Conservation (phyloP, 2,797 vertebrate species). For the Microctenopoma steveboyesi region DNA sequence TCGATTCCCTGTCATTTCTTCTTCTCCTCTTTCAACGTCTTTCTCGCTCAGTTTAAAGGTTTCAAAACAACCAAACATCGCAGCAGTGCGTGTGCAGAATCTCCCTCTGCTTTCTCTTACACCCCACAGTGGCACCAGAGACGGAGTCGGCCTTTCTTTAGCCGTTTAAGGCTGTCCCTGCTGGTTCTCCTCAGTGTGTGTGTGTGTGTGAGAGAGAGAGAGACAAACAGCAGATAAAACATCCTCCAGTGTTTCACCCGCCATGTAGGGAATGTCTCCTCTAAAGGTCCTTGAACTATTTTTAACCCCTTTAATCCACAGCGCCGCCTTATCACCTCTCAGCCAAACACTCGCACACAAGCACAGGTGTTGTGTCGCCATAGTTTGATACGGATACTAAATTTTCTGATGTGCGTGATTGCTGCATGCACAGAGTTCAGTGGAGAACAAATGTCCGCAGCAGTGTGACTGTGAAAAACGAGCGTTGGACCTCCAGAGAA, state of each 20-base stretch:
- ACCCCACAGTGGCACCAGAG: neutral
- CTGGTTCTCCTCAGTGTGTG: constrained; percentile 3
- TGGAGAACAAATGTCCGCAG: constrained; percentile 27
- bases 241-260: constrained; percentile 23
- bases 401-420: constrained; percentile 26
- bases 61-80: constrained; percentile 15
- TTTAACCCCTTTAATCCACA: constrained; percentile 68
- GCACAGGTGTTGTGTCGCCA: constrained; percentile 2
- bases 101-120: neutral
- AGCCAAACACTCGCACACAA: constrained; percentile 24
- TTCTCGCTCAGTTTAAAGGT: constrained; percentile 51
- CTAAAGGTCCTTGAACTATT: constrained; percentile 77
- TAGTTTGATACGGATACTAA: constrained; percentile 30
- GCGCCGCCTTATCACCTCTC: constrained; percentile 58
- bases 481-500: neutral
- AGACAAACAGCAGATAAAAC: constrained; percentile 50
- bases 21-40: constrained; percentile 13
- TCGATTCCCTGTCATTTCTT: constrained; percentile 42
- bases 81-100: neutral
- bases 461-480: neutral
- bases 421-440: neutral
- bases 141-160: constrained; percentile 1
- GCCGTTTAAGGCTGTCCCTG: neutral
- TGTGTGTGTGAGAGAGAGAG: neutral
- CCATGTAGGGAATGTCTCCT: constrained; percentile 73